Evolutionary conservation across 1,140 invertebrate genomes (phyloP).

Genomic region (Callitettix versicolor): DNA sequence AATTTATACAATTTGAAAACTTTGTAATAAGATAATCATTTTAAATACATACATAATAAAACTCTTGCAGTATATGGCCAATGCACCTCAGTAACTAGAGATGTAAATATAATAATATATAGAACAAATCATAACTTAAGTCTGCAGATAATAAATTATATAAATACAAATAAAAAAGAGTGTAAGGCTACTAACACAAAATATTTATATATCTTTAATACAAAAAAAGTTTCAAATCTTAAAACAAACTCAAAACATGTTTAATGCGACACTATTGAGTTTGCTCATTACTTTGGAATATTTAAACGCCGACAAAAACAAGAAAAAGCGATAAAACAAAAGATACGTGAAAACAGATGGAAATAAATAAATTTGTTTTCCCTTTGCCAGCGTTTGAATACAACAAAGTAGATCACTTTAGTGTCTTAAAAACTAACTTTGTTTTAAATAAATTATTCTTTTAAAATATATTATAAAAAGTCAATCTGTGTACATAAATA

Average conservation of each 20-base stretch:
- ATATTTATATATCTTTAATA: constrained; percentile 6
- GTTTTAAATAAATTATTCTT: not conserved
- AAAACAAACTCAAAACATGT: not conserved
- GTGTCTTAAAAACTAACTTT: constrained; percentile 2
- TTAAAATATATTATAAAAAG: not conserved
- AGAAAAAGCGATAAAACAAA: constrained; percentile 2
- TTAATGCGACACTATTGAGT: not conserved
- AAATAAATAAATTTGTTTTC: constrained; percentile 2
- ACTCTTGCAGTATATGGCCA: constrained; percentile 12
- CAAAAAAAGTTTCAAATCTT: constrained; percentile 10
- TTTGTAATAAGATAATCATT: no score
- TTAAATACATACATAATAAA: not conserved
- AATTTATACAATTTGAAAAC: no score
- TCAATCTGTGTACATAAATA: constrained; percentile 1
- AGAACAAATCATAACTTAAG: no score
- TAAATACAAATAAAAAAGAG: constrained; percentile 14
- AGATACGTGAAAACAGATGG: not conserved
- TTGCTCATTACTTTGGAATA: not conserved
- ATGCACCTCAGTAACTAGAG: constrained; percentile 2
- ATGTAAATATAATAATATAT: not conserved
- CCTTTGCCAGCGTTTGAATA: not conserved
- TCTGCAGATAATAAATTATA: constrained; percentile 12
- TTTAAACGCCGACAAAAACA: constrained; percentile 1
- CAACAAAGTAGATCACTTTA: not conserved
- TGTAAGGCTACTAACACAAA: constrained; percentile 14